Evolutionary conservation across 2,113 vertebrate species (phyloP).

Genomic region (Sigmodon hispidus): DNA sequence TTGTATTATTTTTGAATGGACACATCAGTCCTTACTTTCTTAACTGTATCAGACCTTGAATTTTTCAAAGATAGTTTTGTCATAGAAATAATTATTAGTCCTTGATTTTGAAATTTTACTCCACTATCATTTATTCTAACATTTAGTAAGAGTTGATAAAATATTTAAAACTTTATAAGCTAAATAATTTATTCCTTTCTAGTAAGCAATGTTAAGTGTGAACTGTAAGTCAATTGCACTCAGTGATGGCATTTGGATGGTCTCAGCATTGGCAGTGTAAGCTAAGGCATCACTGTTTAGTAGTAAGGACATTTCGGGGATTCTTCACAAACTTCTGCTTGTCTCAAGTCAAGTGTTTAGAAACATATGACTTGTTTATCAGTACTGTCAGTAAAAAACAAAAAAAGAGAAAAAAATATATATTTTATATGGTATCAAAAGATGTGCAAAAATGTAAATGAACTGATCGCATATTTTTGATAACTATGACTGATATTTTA

Average conservation of each 20-base stretch:
- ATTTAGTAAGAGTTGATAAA: not conserved
- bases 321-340: not conserved
- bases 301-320: not conserved
- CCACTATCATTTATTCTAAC: not conserved
- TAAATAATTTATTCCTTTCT: not conserved
- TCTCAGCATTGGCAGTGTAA: not conserved
- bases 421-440: not conserved
- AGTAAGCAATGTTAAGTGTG: not conserved
- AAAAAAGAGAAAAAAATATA: too few species aligned
- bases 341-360: not conserved
- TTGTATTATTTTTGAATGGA: not conserved
- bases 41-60: not conserved
- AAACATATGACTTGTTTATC: not conserved
- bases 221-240: not conserved
- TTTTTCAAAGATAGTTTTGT: constrained; percentile 9
- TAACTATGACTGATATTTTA: not conserved
- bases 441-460: not conserved
- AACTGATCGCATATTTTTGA: not conserved
- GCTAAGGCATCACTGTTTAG: not conserved
- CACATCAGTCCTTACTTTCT: not conserved
- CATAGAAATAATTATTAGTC: not conserved
- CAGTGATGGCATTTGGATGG: too few species aligned
- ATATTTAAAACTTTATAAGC: constrained; percentile 3
- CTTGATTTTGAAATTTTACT: not conserved
- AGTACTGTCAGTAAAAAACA: not conserved